Base-by-base conservation (phyloP, 1,140 invertebrate genomes). In the Teleogryllus occipitalis region DNA sequence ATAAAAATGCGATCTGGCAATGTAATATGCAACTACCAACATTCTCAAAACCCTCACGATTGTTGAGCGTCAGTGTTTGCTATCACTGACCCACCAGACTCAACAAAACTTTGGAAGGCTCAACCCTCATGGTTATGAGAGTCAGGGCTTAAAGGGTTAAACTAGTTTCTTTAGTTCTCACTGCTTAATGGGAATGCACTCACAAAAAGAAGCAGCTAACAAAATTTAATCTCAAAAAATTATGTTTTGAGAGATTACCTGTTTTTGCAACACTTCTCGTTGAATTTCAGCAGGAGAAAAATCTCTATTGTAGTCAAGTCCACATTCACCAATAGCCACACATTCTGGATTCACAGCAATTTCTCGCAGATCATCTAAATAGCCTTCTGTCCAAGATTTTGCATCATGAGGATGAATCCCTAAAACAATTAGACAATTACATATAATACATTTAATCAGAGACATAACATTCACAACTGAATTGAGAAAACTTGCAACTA, bases 381-480 rank as follows among this genome's bases (percentile, higher is more conserved):
- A 90, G 83, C 94, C 92, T 77, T 96, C 94, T 79, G 91, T 90
- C 92, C 96, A 98, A 5, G 94, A 94, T 87, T 97, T 98, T 2
- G 97, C 96, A 88, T 98, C 97, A 86, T 98, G 96, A 10, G 97
- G 96, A 88, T 98, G 96, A 80, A 98, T 93, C 82, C 96, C 94
- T 94, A 81, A 65, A 65, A 65, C 18, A 65, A 65, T 10, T 3
- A 65, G 10, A 65, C 18, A 65, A 2, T 65, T 65, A 14, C 7
- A 14, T 10, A 18, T 7, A 65, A 0, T 10, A 18, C 10, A 65
- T 54, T 54, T 15, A 8, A 54, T 18, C 10, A 65, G 10, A 65
- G 54, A 3, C 0, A 65, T 65, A 3, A 65, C 2, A 65, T 2
- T 39, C 27, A 2, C 1, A 39, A 39, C 5, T 39, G 27, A 39